Conservation (phyloP, 2,888 invertebrate genomes). For the Alentia gelatinosa region DNA sequence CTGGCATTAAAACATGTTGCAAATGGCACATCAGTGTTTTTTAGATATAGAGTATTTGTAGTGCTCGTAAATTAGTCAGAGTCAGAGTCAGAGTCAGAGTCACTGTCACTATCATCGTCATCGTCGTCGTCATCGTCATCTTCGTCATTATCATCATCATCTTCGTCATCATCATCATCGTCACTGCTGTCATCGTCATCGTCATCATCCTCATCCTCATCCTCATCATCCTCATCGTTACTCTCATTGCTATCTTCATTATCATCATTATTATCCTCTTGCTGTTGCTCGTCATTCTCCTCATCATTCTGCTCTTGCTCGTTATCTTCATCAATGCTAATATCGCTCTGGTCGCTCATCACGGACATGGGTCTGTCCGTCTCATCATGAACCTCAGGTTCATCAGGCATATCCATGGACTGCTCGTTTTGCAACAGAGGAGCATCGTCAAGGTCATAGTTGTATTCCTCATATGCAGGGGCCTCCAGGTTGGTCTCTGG, state of each 20-base stretch:
- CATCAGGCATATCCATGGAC: too few species aligned
- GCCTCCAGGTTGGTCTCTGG: too few species aligned
- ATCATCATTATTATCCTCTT: not conserved
- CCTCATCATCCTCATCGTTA: not conserved
- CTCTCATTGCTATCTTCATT: too few species aligned
- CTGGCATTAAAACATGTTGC: too few species aligned
- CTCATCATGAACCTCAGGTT: too few species aligned
- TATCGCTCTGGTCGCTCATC: not conserved
- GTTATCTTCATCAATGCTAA: not conserved
- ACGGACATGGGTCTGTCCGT: not conserved
- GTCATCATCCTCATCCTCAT: not conserved
- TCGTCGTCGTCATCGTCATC: not conserved
- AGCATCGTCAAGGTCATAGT: too few species aligned
- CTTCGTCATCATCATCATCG: not conserved
- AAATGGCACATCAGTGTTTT: too few species aligned
- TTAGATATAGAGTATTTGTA: too few species aligned
- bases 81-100: not conserved
- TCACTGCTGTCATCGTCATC: not conserved
- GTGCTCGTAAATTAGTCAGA: too few species aligned
- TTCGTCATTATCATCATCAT: not conserved
- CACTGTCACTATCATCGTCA: not conserved
- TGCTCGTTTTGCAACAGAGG: too few species aligned
- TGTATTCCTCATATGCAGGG: too few species aligned
- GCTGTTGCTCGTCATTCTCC: not conserved
- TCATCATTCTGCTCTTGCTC: not conserved